phyloP scores from a whole-genome alignment of 2,113 vertebrate species.

The Rhineura floridana region DNA sequence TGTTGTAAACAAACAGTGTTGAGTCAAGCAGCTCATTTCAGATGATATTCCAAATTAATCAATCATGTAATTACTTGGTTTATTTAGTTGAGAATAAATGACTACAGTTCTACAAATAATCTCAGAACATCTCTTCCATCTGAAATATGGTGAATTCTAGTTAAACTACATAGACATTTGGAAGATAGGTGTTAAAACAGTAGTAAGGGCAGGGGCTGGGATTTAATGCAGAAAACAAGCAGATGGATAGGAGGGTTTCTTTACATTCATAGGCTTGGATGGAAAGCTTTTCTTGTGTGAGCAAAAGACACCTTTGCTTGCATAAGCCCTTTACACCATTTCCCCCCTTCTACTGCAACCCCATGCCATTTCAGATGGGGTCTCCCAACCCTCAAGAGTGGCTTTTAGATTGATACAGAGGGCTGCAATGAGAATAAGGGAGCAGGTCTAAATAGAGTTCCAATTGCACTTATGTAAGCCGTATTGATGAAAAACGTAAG shows the following conservation, averaged over 20 bases:
- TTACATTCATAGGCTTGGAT: neutral
- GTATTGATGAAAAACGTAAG: neutral
- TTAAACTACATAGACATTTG: neutral
- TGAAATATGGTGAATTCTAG: neutral
- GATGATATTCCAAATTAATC: neutral
- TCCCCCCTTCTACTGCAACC: too few species aligned
- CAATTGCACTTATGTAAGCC: neutral
- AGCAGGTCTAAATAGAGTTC: neutral
- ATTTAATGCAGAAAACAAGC: too few species aligned
- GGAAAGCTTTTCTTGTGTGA: too few species aligned
- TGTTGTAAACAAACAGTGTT: neutral
- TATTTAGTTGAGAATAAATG: neutral
- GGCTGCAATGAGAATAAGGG: too few species aligned
- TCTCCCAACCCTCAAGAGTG: too few species aligned
- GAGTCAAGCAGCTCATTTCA: neutral
- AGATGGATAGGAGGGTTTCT: too few species aligned
- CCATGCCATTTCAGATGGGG: too few species aligned
- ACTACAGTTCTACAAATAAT: neutral
- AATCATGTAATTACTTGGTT: neutral
- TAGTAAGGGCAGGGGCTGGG: too few species aligned
- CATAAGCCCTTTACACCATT: too few species aligned
- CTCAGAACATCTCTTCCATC: neutral
- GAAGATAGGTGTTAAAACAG: too few species aligned
- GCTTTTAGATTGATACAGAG: too few species aligned
- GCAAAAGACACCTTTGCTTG: too few species aligned